Conservation (phyloP, 2,113 vertebrate species). For the Hoplias malabaricus region DNA sequence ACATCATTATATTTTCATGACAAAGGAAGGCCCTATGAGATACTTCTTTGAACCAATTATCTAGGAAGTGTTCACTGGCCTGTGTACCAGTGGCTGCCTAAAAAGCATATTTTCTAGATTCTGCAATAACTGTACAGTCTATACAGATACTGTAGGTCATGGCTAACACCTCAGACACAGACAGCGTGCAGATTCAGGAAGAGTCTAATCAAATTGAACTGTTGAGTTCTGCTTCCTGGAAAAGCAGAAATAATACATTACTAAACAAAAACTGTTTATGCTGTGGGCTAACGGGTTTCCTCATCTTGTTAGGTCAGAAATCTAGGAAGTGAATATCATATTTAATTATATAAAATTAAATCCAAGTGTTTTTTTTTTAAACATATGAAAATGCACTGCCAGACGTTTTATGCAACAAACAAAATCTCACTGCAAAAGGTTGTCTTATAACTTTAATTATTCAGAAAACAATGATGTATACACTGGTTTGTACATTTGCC, state of each 20-base stretch:
- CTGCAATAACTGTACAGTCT: neutral
- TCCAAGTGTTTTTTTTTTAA: too few species aligned
- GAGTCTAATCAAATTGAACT: neutral
- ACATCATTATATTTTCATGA: constrained; percentile 22
- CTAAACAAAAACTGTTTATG: neutral
- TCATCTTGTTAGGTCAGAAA: too few species aligned
- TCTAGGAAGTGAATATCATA: too few species aligned
- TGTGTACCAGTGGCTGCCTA: neutral
- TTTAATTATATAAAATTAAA: too few species aligned
- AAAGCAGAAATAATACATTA: neutral
- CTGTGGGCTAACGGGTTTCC: neutral
- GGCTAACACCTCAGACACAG: neutral
- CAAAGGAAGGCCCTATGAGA: constrained; percentile 2
- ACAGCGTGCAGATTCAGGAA: neutral
- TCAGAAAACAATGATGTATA: constrained; percentile 54
- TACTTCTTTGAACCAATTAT: neutral
- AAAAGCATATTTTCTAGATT: neutral
- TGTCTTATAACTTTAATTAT: constrained; percentile 54
- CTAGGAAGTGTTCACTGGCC: neutral
- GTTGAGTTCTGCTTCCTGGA: neutral
- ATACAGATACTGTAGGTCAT: neutral
- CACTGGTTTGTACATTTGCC: constrained; percentile 57
- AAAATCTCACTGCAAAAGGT: neutral
- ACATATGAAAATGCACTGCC: too few species aligned
- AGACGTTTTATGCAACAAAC: neutral